phyloP scores from a whole-genome alignment of 64 coral and sea anemone species.

The Pocillopora damicornis region DNA sequence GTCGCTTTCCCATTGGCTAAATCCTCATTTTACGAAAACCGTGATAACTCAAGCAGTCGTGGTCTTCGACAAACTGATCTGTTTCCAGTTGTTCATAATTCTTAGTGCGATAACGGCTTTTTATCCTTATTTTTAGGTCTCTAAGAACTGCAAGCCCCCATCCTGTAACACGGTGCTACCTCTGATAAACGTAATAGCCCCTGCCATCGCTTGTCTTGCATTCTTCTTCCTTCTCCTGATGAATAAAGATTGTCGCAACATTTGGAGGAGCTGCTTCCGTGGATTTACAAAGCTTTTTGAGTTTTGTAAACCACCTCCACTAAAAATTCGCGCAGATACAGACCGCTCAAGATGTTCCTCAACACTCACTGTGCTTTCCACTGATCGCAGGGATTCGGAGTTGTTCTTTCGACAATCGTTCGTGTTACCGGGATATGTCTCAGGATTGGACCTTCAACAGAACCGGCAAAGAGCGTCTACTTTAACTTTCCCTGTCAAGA shows the following conservation, averaged over 20 bases:
- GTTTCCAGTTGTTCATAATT: background rate
- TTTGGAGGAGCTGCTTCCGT: slow-evolving; percentile 60
- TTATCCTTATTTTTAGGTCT: slow-evolving; percentile 6
- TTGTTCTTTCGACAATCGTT: background rate
- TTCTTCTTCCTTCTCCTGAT: slow-evolving; percentile 85
- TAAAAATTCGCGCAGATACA: slow-evolving; percentile 19
- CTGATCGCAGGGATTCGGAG: slow-evolving; percentile 41
- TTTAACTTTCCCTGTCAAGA: background rate
- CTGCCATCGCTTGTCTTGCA: slow-evolving; percentile 65
- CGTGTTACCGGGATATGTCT: background rate
- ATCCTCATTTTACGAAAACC: no score
- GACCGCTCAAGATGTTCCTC: slow-evolving; percentile 72
- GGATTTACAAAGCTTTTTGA: slow-evolving; percentile 28
- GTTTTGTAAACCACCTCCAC: background rate
- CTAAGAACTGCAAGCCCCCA: slow-evolving; percentile 52
- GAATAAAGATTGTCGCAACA: slow-evolving; percentile 88
- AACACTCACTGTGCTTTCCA: slow-evolving; percentile 57
- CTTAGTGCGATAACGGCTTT: background rate
- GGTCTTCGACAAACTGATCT: no score
- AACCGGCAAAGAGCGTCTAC: background rate
- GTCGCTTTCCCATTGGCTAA: no score
- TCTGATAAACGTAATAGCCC: slow-evolving; percentile 50
- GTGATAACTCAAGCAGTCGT: no score
- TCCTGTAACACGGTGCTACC: slow-evolving; percentile 23
- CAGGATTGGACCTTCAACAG: background rate